Base-by-base conservation (phyloP, 2,888 invertebrate genomes). In the Brachylomia viminalis region DNA sequence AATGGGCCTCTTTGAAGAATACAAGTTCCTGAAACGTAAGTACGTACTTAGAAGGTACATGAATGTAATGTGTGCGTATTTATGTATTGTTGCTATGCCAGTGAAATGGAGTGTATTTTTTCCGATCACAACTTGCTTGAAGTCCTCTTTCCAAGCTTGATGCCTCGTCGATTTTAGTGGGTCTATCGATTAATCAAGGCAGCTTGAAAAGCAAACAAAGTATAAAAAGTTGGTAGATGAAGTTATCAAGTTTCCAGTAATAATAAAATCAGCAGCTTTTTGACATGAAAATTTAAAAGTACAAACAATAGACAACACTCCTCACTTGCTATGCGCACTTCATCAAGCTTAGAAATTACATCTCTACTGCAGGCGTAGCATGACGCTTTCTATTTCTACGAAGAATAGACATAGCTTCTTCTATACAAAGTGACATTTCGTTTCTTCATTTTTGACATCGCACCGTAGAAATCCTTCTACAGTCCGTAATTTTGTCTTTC, bases 1-100 rank as follows among this genome's bases (percentile, higher is more conserved):
- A 80, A 71, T 47, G 49, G 59, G 58, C 30, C 56, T 11, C 38
- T 66, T 56, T 71, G 45, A 74, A 56, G 69, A 70, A 74, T 71
- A 58, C 38, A 59, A 67, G 61, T 73, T 79, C 30, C 27, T 66
- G 38, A 58, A 78, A 61, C 30, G 54, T 58, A 61, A 67, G 56
- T 70, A 61, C 15, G 33, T 45, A 49, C 49, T 69, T 66, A 7
- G 38, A 59, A 59, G 52, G 59, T 17, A 65, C 54, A n/a, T 70
- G 33, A 69, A 69, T 33, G 58, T 59, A 45, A 45, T 33, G 17
- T 68, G 30, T 54, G 23, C 30, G 1, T 38, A 20, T 45, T 1
- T 38, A 20, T 45, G 52, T 38, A 33, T 23, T 58, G 8, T 52
- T 79, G 13, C 27, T 42, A 42, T 42, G 17, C 23, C 15, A 30